Evolutionary conservation across 2,797 vertebrate genomes (phyloP), one percentile per base, ranked within the genome.

Genomic region (Echiichthys vipera): DNA sequence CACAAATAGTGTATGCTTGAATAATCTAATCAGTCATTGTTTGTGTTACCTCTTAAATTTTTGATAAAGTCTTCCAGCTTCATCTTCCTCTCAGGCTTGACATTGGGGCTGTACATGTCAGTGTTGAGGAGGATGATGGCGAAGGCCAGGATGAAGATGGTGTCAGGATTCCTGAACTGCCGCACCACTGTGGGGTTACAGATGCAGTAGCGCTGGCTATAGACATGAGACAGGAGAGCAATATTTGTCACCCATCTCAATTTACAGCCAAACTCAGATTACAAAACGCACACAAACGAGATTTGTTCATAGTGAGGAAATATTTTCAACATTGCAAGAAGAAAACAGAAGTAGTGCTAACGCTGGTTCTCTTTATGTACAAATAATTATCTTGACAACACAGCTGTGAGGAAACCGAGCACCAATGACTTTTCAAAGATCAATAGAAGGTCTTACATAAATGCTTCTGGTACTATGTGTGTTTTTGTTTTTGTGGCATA

Each of bases 31-130:
- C 5, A 6, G 5, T 50, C 3, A 1, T 9, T 20, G 12, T 22
- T 25, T 65, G 32, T 25, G 80, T 93, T 87, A 99, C 98, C 97
- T 94, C 98, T 93, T 59, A 99, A 94, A 81, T 99, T 99, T 93
- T 98, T 99, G 86, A 99, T 94, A 70, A 99, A 99, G 85, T 99
- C 98, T 86, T 99, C 98, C 14, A 99, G 91, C 88, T 99, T 99
- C 98, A 99, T 99, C 89, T 99, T 99, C 67, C 98, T 96, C 91
- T 99, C 98, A 0, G 97, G 96, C 82, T 99, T 99, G 85, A 99
- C 98, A 2, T 97, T 99, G 80, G 98, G 98, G 87, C 98, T 99
- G 94, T 99, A 99, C 98, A 99, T 99, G 91, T 99, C 98, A 0
- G 98, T 99, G 94, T 99, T 99, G 90, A 99, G 95, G 81, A 99